phyloP scores from a whole-genome alignment of 2,797 vertebrate species.

The Distichodus sexfasciatus region DNA sequence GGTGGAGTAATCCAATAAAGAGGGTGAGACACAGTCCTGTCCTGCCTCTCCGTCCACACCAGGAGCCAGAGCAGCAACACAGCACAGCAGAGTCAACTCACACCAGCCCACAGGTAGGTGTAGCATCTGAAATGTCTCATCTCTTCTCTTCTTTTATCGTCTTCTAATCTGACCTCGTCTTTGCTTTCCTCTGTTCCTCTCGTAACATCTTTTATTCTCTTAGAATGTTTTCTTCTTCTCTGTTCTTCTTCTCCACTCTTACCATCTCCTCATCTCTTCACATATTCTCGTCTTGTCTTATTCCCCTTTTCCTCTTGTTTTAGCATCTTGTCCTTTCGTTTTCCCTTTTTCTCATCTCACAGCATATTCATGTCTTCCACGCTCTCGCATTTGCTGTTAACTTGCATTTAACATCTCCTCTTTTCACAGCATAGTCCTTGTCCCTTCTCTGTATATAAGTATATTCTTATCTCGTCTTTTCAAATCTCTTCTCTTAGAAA shows the following conservation, averaged over 20 bases:
- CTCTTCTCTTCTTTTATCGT: slow-evolving; percentile 15
- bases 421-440: too few relatives aligned
- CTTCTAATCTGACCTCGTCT: slow-evolving; percentile 1
- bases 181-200: background rate
- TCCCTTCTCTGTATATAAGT: too few relatives aligned
- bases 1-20: slow-evolving; percentile 47
- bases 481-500: too few relatives aligned
- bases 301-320: background rate
- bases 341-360: too few relatives aligned
- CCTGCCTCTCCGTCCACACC: slow-evolving; percentile 12
- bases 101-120: slow-evolving; percentile 11
- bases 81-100: slow-evolving; percentile 2
- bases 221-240: background rate
- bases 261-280: background rate
- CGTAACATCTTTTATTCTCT: background rate
- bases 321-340: background rate
- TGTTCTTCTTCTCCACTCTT: slow-evolving; percentile 12
- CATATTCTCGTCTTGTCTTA: background rate
- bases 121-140: background rate
- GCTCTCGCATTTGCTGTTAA: too few relatives aligned
- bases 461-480: too few relatives aligned
- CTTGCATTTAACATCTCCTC: too few relatives aligned
- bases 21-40: slow-evolving; percentile 12
- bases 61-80: slow-evolving; percentile 4
- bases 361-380: too few relatives aligned